These are phyloP conservation scores for Chaunax sp. DNA, from an alignment of 2,797 vertebrate species.

Conservation along the genomic window DNA sequence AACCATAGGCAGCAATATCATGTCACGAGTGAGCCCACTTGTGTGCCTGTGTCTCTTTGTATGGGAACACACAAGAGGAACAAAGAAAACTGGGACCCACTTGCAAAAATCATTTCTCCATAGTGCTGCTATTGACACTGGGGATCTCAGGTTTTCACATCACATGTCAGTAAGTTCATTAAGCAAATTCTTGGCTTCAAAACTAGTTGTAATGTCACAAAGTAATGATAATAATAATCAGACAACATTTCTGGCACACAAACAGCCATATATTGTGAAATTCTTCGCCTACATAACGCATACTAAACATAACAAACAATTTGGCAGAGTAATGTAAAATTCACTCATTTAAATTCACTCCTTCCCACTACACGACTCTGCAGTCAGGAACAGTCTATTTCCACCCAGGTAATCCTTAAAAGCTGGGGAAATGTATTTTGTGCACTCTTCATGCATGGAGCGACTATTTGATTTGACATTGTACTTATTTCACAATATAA, in stretches of 20 bases:
- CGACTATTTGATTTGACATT: conserved; percentile 30
- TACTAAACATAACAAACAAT: no score
- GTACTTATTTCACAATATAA: conserved; percentile 33
- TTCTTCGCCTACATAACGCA: no score
- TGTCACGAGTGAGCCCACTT: no score
- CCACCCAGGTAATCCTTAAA: conserved; percentile 31
- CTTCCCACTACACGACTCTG: conserved; percentile 7
- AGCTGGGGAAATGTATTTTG: conserved; percentile 16
- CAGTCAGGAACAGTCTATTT: conserved; percentile 20
- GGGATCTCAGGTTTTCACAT: no score
- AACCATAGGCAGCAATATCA: no score
- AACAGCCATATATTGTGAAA: not conserved
- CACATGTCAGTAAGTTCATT: no score
- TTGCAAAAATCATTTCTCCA: no score
- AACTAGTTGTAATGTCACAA: not conserved
- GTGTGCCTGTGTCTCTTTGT: no score
- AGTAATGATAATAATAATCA: not conserved
- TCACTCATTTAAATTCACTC: conserved; percentile 1
- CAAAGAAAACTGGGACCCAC: no score
- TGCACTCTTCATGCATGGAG: conserved; percentile 16
- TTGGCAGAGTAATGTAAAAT: conserved; percentile 2
- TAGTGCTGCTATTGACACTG: no score
- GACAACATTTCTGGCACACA: not conserved
- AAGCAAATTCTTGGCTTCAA: no score
- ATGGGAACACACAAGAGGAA: no score